Evolutionary conservation across 1,140 invertebrate species (phyloP), one percentile per base, ranked within the genome.

Genomic region (Aporrectodea caliginosa): DNA sequence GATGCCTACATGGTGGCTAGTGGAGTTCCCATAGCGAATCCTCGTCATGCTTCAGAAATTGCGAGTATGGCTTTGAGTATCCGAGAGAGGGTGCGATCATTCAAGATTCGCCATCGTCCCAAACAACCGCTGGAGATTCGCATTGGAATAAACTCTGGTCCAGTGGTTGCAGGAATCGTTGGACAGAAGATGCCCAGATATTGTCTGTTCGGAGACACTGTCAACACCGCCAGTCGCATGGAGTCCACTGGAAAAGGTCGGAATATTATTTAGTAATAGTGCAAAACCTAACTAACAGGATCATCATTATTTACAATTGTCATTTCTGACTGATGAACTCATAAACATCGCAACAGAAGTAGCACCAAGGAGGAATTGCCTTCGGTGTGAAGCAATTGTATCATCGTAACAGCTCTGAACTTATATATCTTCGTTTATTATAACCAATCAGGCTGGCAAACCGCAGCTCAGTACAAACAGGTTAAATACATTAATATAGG

Each of bases 1-100:
- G 94, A 96, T 87, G 94, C 94, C 16, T 96, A 96, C 86, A 95
- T 96, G 94, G 94, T 97, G 1, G 95, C 96, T 16, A 94, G 94
- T 73, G 96, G 95, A 0, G 90, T 96, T 79, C 95, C 95, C 0
- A 91, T 93, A 0, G 91, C 92, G 83, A 92, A 93, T 84, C 93
- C 94, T 89, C 93, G 94, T 84, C 93, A 94, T 81, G 85, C 89
- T 85, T 80, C 87, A 92, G 94, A 96, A 88, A 92, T 97, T 71
- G 94, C 94, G 1, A 95, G 93, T 22, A 95, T 96, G 94, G 94
- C 94, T 0, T 89, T 97, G 76, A 94, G 92, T 95, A 70, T 91
- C 92, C 78, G 93, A 94, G 88, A 87, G 94, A 81, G 93, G 93
- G 91, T 90, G 79, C 70, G 33, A 27, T 29, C 32, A 2, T 78